phyloP scores from a whole-genome alignment of 1,140 invertebrate genomes.

The Ceratina australensis region DNA sequence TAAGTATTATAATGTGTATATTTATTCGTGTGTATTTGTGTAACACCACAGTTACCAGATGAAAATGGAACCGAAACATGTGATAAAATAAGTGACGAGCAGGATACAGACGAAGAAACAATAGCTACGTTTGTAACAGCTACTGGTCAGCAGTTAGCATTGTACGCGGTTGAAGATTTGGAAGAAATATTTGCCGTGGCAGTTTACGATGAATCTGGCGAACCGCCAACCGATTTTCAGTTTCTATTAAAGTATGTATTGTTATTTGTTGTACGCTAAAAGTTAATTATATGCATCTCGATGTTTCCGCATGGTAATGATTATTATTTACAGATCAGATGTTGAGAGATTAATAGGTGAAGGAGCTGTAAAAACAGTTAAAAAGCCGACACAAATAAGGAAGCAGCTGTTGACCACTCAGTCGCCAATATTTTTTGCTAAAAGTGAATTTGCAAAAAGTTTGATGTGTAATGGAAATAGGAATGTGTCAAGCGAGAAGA shows the following conservation, averaged over 20 bases:
- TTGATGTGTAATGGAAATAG: constrained; percentile 20
- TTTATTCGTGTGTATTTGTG: neutral
- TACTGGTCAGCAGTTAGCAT: constrained; percentile 74
- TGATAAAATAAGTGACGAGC: constrained; percentile 28
- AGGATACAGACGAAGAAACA: constrained; percentile 73
- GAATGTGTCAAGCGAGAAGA: neutral
- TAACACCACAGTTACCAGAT: constrained; percentile 25
- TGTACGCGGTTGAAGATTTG: constrained; percentile 77
- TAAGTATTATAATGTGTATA: neutral
- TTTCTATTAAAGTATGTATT: constrained; percentile 73
- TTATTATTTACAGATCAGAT: constrained; percentile 67
- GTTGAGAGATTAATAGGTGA: constrained; percentile 77
- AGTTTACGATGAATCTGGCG: constrained; percentile 76
- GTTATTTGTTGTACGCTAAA: constrained; percentile 5
- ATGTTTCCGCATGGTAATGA: constrained; percentile 10
- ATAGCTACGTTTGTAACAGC: constrained; percentile 77
- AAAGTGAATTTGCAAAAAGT: constrained; percentile 19
- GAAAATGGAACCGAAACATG: constrained; percentile 18
- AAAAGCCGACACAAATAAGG: constrained; percentile 74
- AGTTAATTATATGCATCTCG: neutral
- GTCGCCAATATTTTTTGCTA: constrained; percentile 49
- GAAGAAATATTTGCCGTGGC: constrained; percentile 78
- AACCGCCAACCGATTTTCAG: constrained; percentile 75
- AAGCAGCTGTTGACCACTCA: constrained; percentile 67
- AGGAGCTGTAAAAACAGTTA: constrained; percentile 77